Evolutionary conservation across 2,113 vertebrate genomes (phyloP), one percentile per base, ranked within the genome.

Genomic region (Channa argus): DNA sequence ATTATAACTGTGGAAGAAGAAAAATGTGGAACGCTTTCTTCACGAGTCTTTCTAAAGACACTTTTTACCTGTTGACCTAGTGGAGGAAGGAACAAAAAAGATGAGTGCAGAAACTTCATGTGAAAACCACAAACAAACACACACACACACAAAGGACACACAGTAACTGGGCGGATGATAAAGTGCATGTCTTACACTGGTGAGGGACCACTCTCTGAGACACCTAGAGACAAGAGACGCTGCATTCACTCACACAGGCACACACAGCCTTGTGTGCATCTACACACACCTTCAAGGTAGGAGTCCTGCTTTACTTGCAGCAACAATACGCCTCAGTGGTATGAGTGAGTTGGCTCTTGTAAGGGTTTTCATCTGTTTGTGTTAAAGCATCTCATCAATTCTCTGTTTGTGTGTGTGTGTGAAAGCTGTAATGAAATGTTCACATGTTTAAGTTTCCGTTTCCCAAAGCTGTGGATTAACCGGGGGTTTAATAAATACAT

Each of bases 251-350:
- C 24, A 5, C 46, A 3, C 59, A 70, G 36, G 24, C 63, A 71
- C 63, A 63, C n/a, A 59, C 67, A 14, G 2, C 5, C 50, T 63
- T 51, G 54, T 36, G n/a, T 54, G 75, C 71, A 69, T 74, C 75
- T 41, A 12, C 61, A 63, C 71, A 70, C 71, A 60, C 13, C 34
- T 43, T 77, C 61, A 74, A 86, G 88, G 90, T 91, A 91, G 88
- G 86, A 85, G 7, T 52, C 53, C 36, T 61, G 36, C 50, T 59
- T 67, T 5, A 50, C 13, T 3, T 11, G 14, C 12, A 10, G n/a
- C 39, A 47, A 50, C 47, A 37, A 80, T 14, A 54, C 63, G 39
- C 53, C 10, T 61, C n/a, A 45, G 0, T 37, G 9, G 46, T 8
- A 7, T 38, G 45, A 61, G 12, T 2, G 49, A 34, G 37, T 46